A percentile compares a stretch with the other conserved stretches of the same genome.
These are phyloP conservation scores for Natator depressus DNA, from an alignment of 2,113 vertebrate genomes.

Conservation along the genomic window DNA sequence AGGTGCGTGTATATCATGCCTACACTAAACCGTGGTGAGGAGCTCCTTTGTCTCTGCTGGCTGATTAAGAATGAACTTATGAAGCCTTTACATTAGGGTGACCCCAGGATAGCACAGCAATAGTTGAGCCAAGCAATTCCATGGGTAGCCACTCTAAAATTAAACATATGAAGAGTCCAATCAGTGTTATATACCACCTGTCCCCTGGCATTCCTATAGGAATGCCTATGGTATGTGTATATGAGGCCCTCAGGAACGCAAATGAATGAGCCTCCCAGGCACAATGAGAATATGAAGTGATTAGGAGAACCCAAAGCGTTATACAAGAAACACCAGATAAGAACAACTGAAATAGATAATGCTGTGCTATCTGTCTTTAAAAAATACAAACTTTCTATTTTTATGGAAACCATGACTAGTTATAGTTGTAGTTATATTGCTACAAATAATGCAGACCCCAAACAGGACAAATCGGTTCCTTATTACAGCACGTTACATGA, in stretches of 20 bases:
- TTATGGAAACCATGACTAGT: conserved; percentile 47
- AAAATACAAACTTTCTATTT: conserved; percentile 41
- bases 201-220: background rate
- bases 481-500: conserved; percentile 15
- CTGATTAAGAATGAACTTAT: background rate
- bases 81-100: background rate
- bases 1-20: background rate
- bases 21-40: background rate
- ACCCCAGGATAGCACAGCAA: background rate
- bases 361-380: background rate
- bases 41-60: accelerated
- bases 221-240: background rate
- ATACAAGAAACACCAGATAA: background rate
- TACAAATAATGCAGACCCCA: conserved; percentile 70
- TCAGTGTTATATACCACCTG: background rate
- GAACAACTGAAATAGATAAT: background rate
- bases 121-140: background rate
- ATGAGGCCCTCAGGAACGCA: background rate
- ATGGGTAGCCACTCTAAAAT: background rate
- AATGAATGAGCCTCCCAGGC: background rate
- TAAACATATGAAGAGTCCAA: background rate
- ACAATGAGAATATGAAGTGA: background rate
- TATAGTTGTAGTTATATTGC: background rate
- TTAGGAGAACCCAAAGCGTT: background rate
- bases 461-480: conserved; percentile 39